Base-by-base conservation (phyloP, 2,113 vertebrate genomes). In the Rhineura floridana region DNA sequence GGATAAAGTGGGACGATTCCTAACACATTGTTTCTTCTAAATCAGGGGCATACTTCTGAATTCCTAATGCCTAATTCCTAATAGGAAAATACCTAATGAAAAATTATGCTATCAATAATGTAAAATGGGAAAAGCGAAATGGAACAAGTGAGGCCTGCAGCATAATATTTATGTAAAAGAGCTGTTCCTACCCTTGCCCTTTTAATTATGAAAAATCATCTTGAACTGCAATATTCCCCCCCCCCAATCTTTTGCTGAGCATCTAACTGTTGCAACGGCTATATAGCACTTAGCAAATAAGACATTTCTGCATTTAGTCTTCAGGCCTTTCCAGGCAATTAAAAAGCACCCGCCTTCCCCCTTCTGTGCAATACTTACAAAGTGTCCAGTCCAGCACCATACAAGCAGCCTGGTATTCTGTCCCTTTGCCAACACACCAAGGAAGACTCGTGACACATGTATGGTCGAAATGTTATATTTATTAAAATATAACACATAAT, bases 21-120 rank as follows among this genome's bases (percentile, higher is more conserved):
- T 19, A 90, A 93, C 94, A 93, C 94, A 94, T 93, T 96, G 94
- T 95, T 95, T 95, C 94, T 94, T 95, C 94, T 85, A 96, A 95
- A 95, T 95, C 95, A 96, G 92, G 88, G 92, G 85, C 84, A 63
- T 78, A 70, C 92, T 92, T 93, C 90, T 88, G 89, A 92, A 93
- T 94, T 84, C 87, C 48, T 93, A 77, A 93, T 93, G 95, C 94
- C 94, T 93, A n/a, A n/a, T n/a, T n/a, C n/a, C n/a, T n/a, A n/a
- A 79, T 75, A 89, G 80, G 46, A 91, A 93, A 95, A 92, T 75
- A 85, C 89, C 83, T 93, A 93, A 94, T 96, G 94, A 94, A 94
- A 92, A 95, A 93, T 91, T 94, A 93, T 91, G 72, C 82, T 90
- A 94, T 94, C 93, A 93, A 88, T 94, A 95, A 90, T 91, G 91